Base-by-base conservation (phyloP, 2,888 invertebrate species). In the Meiosimyza decipiens region DNA sequence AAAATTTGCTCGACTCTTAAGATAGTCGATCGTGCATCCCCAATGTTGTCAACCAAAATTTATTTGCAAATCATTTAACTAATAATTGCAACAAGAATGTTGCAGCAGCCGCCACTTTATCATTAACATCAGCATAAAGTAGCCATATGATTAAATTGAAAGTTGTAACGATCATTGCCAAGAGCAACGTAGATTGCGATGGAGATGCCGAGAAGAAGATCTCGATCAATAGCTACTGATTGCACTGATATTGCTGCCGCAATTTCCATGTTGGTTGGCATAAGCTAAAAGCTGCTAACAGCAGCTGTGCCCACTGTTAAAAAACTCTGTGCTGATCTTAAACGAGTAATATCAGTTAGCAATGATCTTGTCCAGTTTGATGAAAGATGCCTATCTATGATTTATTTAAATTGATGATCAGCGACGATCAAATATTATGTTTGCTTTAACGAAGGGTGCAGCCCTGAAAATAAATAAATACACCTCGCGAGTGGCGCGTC, bases 311-410 rank as follows among this genome's bases (percentile, higher is more conserved):
- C 13, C 16, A 28, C 62, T 9, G 47, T n/a, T 28, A 28, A 59
- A 47, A 13, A 47, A 62, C 47, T 47, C 40, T 16, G 28, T 15
- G 62, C n/a, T 47, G 62, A 62, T 62, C 40, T 15, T 13, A 13
- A 49, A 51, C n/a, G 28, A 15, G 28, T 15, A 63, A 33, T 71
- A 71, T 71, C 65, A 50, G 47, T 40, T 57, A 51, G 47, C 71
- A 59, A 33, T 33, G 50, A 12, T 50, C 50, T 67, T 52, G 72
- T 52, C 33, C 47, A 54, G 52, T 11, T 51, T 67, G 66, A 72
- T 67, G 52, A 54, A 49, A 62, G 72, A 72, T 72, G 67, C 67
- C 28, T 72, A 72, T 72, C 72, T 47, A 49, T 72, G 72, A 72
- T 67, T 67, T 72, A 72, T 67, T 60, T 16, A 72, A 72, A 67